phyloP scores from a whole-genome alignment of 2,113 vertebrate genomes.

The Myrmecobius fasciatus region DNA sequence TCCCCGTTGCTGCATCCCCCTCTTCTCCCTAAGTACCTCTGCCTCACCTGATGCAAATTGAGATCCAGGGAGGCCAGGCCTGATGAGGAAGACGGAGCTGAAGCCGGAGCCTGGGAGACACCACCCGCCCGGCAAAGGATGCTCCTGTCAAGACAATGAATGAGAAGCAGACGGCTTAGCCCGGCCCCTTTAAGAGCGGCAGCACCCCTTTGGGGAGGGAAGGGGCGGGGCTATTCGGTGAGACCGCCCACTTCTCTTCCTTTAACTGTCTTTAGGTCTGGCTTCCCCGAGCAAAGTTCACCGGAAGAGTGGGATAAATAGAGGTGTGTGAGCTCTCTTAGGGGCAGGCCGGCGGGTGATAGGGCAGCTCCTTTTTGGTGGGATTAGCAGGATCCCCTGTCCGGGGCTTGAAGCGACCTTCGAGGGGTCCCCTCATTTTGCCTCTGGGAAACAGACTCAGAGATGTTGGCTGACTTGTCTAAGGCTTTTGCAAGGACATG shows the following conservation, averaged over 20 bases:
- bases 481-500: neutral
- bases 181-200: conserved; percentile 72
- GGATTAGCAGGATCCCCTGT: neutral
- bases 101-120: conserved; percentile 14
- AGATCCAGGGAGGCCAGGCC: neutral
- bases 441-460: neutral
- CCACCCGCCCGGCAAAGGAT: conserved; percentile 65
- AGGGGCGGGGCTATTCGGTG: conserved; percentile 58
- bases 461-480: neutral
- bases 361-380: neutral
- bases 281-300: neutral
- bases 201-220: conserved; percentile 69
- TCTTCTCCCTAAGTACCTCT: neutral
- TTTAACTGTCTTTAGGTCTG: no score
- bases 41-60: conserved; percentile 65
- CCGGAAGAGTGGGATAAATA: neutral
- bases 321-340: no score
- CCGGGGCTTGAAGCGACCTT: neutral
- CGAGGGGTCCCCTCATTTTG: neutral
- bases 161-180: conserved; percentile 59
- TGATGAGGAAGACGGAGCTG: conserved; percentile 51
- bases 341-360: neutral
- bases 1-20: neutral
- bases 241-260: neutral
- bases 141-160: conserved; percentile 81